These are phyloP conservation scores for Umimayanthus chanpuru DNA, from an alignment of 92 coral and sea anemone species.

Conservation along the genomic window DNA sequence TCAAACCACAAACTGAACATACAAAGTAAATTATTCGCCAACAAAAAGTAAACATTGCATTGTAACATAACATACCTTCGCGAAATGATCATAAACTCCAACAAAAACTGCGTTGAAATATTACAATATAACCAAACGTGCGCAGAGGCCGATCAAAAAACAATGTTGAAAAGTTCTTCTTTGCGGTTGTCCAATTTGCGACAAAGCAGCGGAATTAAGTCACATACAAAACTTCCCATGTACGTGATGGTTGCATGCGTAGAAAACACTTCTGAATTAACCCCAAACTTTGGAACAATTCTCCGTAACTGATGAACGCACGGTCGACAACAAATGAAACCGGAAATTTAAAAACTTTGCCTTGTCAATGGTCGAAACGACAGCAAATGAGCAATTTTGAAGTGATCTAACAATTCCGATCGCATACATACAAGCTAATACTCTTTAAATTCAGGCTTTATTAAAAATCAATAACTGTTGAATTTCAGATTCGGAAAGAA, in stretches of 20 bases:
- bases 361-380: neutral
- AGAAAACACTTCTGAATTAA: neutral
- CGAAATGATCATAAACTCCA: neutral
- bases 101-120: neutral
- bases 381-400: neutral
- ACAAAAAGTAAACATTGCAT: neutral
- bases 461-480: neutral
- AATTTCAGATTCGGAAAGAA: neutral
- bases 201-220: conserved; percentile 21
- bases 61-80: neutral
- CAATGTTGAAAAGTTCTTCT: neutral
- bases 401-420: neutral
- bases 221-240: neutral
- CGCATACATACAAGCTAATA: neutral
- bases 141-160: neutral
- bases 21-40: neutral
- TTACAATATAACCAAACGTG: neutral
- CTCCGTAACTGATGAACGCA: neutral
- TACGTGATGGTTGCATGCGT: neutral
- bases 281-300: neutral
- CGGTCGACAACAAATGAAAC: neutral
- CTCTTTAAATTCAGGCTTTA: neutral
- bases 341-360: neutral
- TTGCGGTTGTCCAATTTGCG: neutral
- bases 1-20: neutral